Conservation (phyloP, 2,797 vertebrate genomes). For the Anabacerthia variegaticeps region DNA sequence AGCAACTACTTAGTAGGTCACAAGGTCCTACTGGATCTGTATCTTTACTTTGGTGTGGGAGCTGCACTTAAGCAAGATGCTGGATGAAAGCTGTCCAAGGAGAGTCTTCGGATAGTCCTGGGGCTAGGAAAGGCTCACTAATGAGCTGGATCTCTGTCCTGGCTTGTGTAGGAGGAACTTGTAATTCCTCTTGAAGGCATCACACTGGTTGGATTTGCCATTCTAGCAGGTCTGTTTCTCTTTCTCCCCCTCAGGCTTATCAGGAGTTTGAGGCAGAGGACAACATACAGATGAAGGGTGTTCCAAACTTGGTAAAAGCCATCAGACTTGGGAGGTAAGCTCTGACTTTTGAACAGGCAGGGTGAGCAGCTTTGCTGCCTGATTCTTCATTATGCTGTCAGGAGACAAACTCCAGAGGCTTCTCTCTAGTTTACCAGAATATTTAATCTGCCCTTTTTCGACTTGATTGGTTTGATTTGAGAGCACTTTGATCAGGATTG, state of each 20-base stretch:
- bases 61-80: not conserved
- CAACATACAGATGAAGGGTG: constrained; percentile 79
- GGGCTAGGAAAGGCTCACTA: not conserved
- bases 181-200: constrained; percentile 64
- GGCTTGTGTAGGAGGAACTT: constrained; percentile 41
- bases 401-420: constrained; percentile 17
- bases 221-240: constrained; percentile 81
- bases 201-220: constrained; percentile 58
- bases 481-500: not conserved
- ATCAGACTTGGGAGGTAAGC: constrained; percentile 80
- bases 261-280: constrained; percentile 81
- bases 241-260: constrained; percentile 81
- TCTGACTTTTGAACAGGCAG: constrained; percentile 71
- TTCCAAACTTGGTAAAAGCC: constrained; percentile 80
- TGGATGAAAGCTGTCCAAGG: constrained; percentile 2
- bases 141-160: constrained; percentile 41
- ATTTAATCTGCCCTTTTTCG: not conserved
- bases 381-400: not conserved
- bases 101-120: constrained; percentile 28
- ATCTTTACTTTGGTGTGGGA: not conserved
- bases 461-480: not conserved
- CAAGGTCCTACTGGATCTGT: not conserved
- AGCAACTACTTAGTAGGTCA: not conserved
- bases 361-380: constrained; percentile 66
- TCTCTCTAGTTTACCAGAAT: not conserved